Percentiles rank a stretch among this genome's conserved stretches.
Evolutionary conservation across 2,888 invertebrate genomes (phyloP).

Genomic region (Hedya salicella): DNA sequence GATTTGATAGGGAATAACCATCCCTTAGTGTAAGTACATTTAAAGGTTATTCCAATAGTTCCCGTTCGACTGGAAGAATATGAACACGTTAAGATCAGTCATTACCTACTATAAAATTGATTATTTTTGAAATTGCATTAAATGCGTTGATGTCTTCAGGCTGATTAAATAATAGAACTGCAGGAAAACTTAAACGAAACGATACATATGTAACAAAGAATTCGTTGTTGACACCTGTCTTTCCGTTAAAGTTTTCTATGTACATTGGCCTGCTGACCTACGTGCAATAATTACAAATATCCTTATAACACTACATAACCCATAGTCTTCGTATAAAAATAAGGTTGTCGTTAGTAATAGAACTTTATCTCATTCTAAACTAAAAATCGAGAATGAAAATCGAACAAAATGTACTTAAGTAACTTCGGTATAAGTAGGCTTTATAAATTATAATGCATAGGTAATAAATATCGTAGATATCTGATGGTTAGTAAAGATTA

Average conservation of each 20-base stretch:
- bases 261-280: constrained; percentile 14
- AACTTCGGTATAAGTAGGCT: constrained; percentile 82
- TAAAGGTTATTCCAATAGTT: constrained; percentile 20
- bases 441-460: constrained; percentile 84
- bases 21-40: constrained; percentile 25
- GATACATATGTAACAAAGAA: not conserved
- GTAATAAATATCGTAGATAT: constrained; percentile 76
- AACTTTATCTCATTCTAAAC: constrained; percentile 73
- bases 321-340: constrained; percentile 67
- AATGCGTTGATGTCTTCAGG: constrained; percentile 51
- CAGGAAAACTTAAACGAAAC: constrained; percentile 16
- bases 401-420: constrained; percentile 85
- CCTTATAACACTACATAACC: constrained; percentile 53
- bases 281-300: constrained; percentile 54
- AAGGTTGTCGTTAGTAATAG: constrained; percentile 80
- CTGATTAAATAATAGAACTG: constrained; percentile 12
- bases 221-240: too few relatives aligned
- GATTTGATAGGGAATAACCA: constrained; percentile 16
- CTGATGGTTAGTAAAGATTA: constrained; percentile 75
- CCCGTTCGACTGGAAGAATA: constrained; percentile 14
- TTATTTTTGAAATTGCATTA: constrained; percentile 49
- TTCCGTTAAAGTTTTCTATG: constrained; percentile 13
- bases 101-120: constrained; percentile 27
- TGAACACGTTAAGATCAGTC: constrained; percentile 21
- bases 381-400: constrained; percentile 74